Evolutionary conservation across 2,113 vertebrate genomes (phyloP), one percentile per base, ranked within the genome.

Genomic region (Antidorcas marsupialis): DNA sequence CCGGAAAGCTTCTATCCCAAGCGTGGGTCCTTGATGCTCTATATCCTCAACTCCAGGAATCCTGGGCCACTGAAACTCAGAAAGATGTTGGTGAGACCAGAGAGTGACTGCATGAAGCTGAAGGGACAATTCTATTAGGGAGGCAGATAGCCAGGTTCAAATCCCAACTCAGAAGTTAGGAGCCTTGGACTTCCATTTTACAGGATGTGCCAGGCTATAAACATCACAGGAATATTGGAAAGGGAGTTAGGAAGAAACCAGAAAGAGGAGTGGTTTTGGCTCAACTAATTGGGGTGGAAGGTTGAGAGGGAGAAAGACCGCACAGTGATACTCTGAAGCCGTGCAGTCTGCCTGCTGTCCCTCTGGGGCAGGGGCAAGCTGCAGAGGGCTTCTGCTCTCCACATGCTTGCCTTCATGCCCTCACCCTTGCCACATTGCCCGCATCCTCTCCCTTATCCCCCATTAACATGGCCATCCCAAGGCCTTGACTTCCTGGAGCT

Each of bases 321-420:
- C 2, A 19, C 4, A 6, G 36, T 23, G 39, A 0, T 52, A 9
- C 60, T 78, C 55, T 14, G 87, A 36, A 36, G 57, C 50, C 17
- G 47, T n/a, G n/a, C 2, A 28, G 1, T 19, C 19, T 19, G 76
- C 67, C 67, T 21, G 4, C 74, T 79, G 59, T 28, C 27, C 30
- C 27, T 64, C 27, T 3, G 7, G 47, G 60, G 12, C 0, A 2
- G 1, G 30, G 39, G 45, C 15, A 4, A 1, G 78, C n/a, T n/a
- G 33, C 87, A 12, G 28, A 76, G 79, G 67, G 57, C 81, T 50
- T 86, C 92, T 62, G 52, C 90, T 33, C 23, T 47, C 87, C 59
- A 2, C 17, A 2, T 55, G 90, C 81, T 90, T 83, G 94, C 59
- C 81, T 92, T 15, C 81, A 45, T 11, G 36, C 57, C 83, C 59